Evolutionary conservation across 2,888 invertebrate genomes (phyloP), one percentile per base, ranked within the genome.

Genomic region (Drosophila atripex): DNA sequence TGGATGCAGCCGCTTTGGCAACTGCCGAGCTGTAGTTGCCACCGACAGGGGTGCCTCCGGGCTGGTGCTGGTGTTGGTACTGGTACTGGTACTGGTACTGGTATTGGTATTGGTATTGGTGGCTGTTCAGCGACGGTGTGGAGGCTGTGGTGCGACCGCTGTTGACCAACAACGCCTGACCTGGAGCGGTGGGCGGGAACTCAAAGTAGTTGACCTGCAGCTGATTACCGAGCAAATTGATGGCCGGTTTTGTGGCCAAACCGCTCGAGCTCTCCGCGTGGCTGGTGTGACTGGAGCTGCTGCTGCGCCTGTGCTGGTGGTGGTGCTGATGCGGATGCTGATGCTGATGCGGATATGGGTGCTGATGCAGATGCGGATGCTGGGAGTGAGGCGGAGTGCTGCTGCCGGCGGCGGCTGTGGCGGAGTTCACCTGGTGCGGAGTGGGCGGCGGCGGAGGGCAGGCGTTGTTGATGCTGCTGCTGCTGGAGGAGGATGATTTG

Each of bases 401-500:
- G 58, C 46, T 66, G 69, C 45, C 57, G 75, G 35, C 71, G 75
- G 65, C 73, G 73, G 69, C 58, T 70, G 39, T 73, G 76, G 64
- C 73, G 75, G 70, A 71, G 53, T 75, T 73, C 71, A 75, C 45
- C 72, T 75, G 84, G 59, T 73, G 69, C 51, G 90, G 88, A 77
- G 89, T 88, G 61, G 90, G 86, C 77, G 90, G 87, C 82, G 90
- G 88, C 76, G 90, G 88, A 76, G 87, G 86, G 82, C 86, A 83
- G 84, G 80, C 89, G 77, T 77, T 89, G 80, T 83, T 88, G 76
- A 84, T 89, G 80, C 79, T 88, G 85, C 78, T 88, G 80, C 80
- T 89, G 79, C 84, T 89, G 78, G 86, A 75, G 77, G 87, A 89
- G 78, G 89, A 90, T 86, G 90, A 89, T 86, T 90, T 91, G 66